A percentile compares a stretch with the other conserved stretches of the same genome.
Evolutionary conservation across 2,113 vertebrate genomes (phyloP).

Genomic region (Cryptotis parvus): DNA sequence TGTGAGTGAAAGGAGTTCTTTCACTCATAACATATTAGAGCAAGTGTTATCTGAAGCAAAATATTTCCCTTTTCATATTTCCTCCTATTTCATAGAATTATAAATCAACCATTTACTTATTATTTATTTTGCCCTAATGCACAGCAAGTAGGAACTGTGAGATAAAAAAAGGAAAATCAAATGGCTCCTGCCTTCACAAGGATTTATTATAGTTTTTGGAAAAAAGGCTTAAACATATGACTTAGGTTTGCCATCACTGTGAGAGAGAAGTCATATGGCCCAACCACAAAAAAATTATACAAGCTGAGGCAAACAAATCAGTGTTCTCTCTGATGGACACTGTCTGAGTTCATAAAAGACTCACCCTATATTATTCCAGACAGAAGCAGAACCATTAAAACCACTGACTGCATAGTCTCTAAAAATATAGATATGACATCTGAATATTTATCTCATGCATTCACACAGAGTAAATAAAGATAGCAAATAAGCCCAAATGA

Average conservation of each 20-base stretch:
- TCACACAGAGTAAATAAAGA: constrained; percentile 14
- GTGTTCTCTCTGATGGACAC: background rate
- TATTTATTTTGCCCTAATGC: background rate
- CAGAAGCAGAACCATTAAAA: constrained; percentile 3
- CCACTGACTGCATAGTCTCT: background rate
- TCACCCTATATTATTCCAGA: background rate
- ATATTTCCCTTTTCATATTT: background rate
- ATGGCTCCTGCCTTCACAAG: background rate
- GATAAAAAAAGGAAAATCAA: background rate
- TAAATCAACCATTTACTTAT: constrained; percentile 16
- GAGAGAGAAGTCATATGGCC: background rate
- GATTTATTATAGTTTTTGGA: background rate
- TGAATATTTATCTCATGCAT: background rate
- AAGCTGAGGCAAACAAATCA: constrained; percentile 7
- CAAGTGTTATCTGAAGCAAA: background rate
- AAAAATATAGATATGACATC: constrained; percentile 6
- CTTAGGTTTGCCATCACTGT: background rate
- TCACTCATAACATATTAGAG: background rate
- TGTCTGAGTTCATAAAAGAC: background rate
- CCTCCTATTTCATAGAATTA: background rate
- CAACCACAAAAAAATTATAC: background rate
- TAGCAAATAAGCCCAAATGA: background rate
- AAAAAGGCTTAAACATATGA: background rate
- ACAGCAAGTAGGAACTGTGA: background rate
- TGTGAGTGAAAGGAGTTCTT: background rate